Percentiles rank a stretch among this genome's conserved stretches.
These are phyloP conservation scores for Planiliza haematocheilus DNA, from an alignment of 2,113 vertebrate genomes.

Conservation along the genomic window DNA sequence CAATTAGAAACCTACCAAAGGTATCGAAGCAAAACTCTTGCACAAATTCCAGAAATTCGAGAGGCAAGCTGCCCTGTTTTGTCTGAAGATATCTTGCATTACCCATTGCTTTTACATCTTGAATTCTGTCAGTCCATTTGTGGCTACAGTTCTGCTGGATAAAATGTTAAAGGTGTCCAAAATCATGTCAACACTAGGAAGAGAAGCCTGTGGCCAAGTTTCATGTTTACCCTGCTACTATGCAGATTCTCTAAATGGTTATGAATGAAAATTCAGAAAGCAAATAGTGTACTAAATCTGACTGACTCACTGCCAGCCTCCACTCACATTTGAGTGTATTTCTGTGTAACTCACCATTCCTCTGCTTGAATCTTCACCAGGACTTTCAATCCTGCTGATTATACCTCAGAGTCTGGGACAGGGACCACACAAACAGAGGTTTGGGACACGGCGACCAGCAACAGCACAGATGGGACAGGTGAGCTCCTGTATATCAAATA, in stretches of 20 bases:
- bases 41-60: conserved; percentile 1
- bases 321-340: neutral
- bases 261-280: neutral
- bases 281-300: neutral
- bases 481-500: neutral
- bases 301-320: neutral
- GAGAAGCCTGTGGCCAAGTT: too few species aligned
- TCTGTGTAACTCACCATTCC: neutral
- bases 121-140: neutral
- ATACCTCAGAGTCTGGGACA: conserved; percentile 83
- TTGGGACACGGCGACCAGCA: conserved; percentile 78
- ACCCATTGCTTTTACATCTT: too few species aligned
- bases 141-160: neutral
- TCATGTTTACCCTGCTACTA: too few species aligned
- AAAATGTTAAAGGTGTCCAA: neutral
- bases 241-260: too few species aligned
- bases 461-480: conserved; percentile 83
- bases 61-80: conserved; percentile 1
- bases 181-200: neutral
- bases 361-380: conserved; percentile 74
- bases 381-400: conserved; percentile 97
- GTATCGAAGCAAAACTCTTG: neutral
- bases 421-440: conserved; percentile 73
- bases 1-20: neutral
- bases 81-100: too few species aligned